Conservation (phyloP, 1,140 invertebrate species). For the Brachionus rubens region DNA sequence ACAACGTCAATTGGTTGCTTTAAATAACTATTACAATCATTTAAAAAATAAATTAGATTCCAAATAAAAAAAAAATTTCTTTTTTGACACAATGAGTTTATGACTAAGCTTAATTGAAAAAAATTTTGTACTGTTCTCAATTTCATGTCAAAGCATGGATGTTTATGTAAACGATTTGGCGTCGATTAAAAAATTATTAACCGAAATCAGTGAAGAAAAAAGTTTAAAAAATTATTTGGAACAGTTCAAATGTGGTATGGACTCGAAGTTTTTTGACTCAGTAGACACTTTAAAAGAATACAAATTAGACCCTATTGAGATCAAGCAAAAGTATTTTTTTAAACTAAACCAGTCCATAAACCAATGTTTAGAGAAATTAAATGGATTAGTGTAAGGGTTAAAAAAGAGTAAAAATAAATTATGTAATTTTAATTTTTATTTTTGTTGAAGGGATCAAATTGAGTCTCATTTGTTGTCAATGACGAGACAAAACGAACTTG, state of each 20-base stretch:
- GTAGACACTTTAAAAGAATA: neutral
- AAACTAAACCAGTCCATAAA: slow-evolving; percentile 13
- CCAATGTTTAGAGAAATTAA: neutral
- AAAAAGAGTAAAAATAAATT: too few relatives aligned
- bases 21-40: slow-evolving; percentile 5
- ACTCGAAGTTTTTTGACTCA: neutral
- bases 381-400: neutral
- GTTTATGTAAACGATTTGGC: slow-evolving; percentile 10
- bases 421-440: neutral
- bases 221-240: neutral
- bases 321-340: neutral
- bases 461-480: slow-evolving; percentile 24
- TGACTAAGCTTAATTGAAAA: slow-evolving; percentile 10
- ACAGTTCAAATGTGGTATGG: slow-evolving; percentile 1
- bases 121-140: too few relatives aligned
- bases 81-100: slow-evolving; percentile 4
- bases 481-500: slow-evolving; percentile 28
- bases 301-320: neutral
- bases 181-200: slow-evolving; percentile 8
- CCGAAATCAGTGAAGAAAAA: neutral
- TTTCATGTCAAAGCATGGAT: too few relatives aligned
- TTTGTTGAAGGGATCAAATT: neutral
- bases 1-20: slow-evolving; percentile 3
- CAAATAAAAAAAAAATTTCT: neutral
- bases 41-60: slow-evolving; percentile 6